These are phyloP conservation scores for Criorhina ranunculi DNA, from an alignment of 2,888 invertebrate genomes.

Conservation along the genomic window DNA sequence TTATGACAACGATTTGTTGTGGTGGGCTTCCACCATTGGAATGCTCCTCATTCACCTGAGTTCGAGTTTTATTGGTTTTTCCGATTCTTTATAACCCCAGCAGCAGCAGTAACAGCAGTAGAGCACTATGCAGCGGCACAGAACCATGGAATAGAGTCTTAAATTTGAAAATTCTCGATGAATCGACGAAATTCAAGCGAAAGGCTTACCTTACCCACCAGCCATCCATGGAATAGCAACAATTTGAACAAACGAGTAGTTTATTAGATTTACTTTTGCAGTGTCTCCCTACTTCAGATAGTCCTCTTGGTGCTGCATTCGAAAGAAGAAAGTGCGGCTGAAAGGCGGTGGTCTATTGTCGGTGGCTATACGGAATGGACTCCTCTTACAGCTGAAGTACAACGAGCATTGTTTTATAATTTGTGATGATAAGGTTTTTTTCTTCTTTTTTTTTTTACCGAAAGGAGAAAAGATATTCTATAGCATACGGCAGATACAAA, in stretches of 20 bases:
- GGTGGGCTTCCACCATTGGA: constrained; percentile 71
- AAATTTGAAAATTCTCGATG: constrained; percentile 65
- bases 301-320: neutral
- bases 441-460: constrained; percentile 2
- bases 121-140: constrained; percentile 27
- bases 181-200: constrained; percentile 62
- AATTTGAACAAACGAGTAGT: constrained; percentile 69
- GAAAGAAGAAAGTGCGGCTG: constrained; percentile 53
- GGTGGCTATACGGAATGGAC: constrained; percentile 23
- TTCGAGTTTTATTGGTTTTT: constrained; percentile 72
- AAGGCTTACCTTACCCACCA: constrained; percentile 24
- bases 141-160: constrained; percentile 30
- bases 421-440: constrained; percentile 68
- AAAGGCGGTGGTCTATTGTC: constrained; percentile 66
- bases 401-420: constrained; percentile 72
- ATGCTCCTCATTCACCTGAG: constrained; percentile 75
- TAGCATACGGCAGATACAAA: constrained; percentile 34
- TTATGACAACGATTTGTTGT: constrained; percentile 77
- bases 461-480: constrained; percentile 7
- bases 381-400: constrained; percentile 10
- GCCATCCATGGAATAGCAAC: constrained; percentile 9
- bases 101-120: constrained; percentile 40
- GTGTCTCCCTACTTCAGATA: neutral
- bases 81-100: constrained; percentile 68
- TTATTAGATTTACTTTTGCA: constrained; percentile 69